Conservation (phyloP, 1,140 invertebrate genomes). For the Penaeus vannamei region DNA sequence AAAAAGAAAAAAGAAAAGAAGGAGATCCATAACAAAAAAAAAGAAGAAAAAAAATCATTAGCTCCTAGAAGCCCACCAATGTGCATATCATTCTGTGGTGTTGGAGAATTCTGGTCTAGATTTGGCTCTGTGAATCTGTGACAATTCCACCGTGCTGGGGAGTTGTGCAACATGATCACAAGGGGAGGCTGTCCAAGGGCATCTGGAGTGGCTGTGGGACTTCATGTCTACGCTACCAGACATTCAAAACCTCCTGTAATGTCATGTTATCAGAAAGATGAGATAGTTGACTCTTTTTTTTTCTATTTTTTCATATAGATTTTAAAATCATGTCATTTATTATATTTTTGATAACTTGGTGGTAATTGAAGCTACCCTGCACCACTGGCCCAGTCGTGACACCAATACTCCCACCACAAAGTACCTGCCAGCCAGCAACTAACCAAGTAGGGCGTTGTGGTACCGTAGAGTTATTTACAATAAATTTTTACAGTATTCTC, state of each 20-base stretch:
- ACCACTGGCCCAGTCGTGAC: slow-evolving; percentile 37
- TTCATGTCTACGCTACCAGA: not conserved
- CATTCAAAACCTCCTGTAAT: slow-evolving; percentile 18
- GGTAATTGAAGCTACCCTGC: slow-evolving; percentile 24
- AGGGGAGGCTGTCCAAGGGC: slow-evolving; percentile 36
- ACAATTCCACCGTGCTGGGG: slow-evolving; percentile 63
- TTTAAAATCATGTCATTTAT: slow-evolving; percentile 23
- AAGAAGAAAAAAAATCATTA: not conserved
- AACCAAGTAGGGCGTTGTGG: slow-evolving; percentile 60
- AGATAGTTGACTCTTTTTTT: no score
- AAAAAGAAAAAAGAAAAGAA: slow-evolving; percentile 1
- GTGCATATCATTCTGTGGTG: slow-evolving; percentile 31
- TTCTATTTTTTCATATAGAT: slow-evolving; percentile 14
- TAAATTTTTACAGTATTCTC: not conserved
- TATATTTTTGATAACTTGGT: slow-evolving; percentile 17
- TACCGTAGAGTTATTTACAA: slow-evolving; percentile 45
- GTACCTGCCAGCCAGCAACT: slow-evolving; percentile 65
- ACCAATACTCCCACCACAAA: slow-evolving; percentile 55
- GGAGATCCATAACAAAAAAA: slow-evolving; percentile 18
- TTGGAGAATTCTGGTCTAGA: slow-evolving; percentile 62
- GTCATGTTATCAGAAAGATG: not conserved
- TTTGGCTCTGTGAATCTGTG: slow-evolving; percentile 62
- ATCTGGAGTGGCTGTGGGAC: slow-evolving; percentile 32
- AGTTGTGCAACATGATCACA: slow-evolving; percentile 64
- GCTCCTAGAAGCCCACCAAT: not conserved